Conservation (phyloP, 2,888 invertebrate genomes). For the Hydrotaea cyrtoneurina region DNA sequence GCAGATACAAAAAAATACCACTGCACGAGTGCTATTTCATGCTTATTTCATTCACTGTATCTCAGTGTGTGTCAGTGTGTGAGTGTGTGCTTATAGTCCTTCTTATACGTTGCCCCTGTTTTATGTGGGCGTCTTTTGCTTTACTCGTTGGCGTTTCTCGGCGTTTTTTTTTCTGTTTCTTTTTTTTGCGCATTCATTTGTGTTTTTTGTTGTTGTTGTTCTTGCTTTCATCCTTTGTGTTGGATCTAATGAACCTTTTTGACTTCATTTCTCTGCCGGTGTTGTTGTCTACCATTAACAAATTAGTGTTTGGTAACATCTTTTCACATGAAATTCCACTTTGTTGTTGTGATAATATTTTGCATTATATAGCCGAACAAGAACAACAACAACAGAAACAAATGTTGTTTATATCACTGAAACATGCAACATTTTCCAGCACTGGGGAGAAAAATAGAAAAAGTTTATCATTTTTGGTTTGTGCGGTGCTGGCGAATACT, state of each 20-base stretch:
- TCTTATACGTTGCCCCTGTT: conserved; percentile 27
- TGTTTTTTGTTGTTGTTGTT: conserved; percentile 23
- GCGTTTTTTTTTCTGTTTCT: neutral
- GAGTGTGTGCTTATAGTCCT: neutral
- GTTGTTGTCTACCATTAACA: conserved; percentile 65
- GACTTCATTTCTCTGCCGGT: conserved; percentile 69
- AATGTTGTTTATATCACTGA: conserved; percentile 58
- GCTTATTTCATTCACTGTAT: conserved; percentile 33
- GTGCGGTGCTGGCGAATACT: conserved; percentile 12
- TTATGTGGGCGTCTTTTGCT: conserved; percentile 53
- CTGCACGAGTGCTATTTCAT: conserved; percentile 22
- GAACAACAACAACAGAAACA: conserved; percentile 34
- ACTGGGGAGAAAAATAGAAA: neutral
- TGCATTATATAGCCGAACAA: conserved; percentile 27
- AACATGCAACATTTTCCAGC: conserved; percentile 64
- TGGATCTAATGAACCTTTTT: conserved; percentile 68
- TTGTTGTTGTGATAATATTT: conserved; percentile 58
- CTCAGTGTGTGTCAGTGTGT: neutral
- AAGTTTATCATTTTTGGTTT: conserved; percentile 25
- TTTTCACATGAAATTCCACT: conserved; percentile 71
- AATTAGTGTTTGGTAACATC: conserved; percentile 70
- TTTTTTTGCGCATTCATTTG: too few relatives aligned
- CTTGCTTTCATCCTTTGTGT: conserved; percentile 15
- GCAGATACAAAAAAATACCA: neutral
- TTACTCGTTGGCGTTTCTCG: conserved; percentile 31